Conservation (phyloP, 1,140 invertebrate species). For the Bombyx mandarina region DNA sequence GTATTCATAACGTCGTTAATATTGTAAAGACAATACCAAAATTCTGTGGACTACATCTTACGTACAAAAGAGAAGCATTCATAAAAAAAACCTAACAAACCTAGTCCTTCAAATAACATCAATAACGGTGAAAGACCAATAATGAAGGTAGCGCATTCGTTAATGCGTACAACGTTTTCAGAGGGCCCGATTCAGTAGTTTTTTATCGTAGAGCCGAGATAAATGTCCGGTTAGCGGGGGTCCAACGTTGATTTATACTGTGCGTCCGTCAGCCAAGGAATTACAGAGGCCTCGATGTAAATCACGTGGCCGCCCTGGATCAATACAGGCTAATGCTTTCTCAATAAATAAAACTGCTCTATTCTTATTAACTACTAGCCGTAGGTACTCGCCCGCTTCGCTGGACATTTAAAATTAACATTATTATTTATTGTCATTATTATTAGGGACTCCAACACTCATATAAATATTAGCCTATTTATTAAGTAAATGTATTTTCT, state of each 20-base stretch:
- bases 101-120: neutral
- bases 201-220: conserved; percentile 59
- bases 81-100: neutral
- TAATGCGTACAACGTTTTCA: conserved; percentile 27
- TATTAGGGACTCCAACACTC: no score
- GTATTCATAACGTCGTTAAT: no score
- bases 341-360: conserved; percentile 7
- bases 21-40: no score
- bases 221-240: conserved; percentile 63
- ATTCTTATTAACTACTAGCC: no score
- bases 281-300: conserved; percentile 60
- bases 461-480: no score
- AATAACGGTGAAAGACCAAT: conserved; percentile 11
- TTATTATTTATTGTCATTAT: no score
- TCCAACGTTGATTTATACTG: conserved; percentile 64
- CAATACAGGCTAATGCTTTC: conserved; percentile 31
- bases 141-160: conserved; percentile 13
- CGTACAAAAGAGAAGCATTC: neutral
- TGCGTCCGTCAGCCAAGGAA: conserved; percentile 60
- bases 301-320: conserved; percentile 49
- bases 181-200: conserved; percentile 41
- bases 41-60: no score
- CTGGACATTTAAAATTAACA: no score
- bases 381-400: no score
- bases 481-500: no score